A percentile compares a stretch with the other conserved stretches of the same genome.
Conservation (phyloP, 2,113 vertebrate species). For the Psephotus haematonotus region DNA sequence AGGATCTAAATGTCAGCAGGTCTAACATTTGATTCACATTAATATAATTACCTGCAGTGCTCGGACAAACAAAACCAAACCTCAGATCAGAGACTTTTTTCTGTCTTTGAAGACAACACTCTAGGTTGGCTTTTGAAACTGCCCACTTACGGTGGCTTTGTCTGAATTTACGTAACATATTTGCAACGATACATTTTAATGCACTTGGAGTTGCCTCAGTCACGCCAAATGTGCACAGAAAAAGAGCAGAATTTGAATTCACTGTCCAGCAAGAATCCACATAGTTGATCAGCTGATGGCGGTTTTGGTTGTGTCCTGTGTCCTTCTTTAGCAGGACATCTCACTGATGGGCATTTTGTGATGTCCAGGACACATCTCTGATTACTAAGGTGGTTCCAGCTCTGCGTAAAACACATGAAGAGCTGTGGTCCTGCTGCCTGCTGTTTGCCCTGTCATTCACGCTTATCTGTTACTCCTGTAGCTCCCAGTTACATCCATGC, state of each 20-base stretch:
- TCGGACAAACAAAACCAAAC: constrained; percentile 30
- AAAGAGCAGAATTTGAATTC: background rate
- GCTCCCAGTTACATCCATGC: background rate
- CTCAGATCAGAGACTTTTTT: constrained; percentile 27
- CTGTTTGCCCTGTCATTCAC: background rate
- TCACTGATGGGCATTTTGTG: background rate
- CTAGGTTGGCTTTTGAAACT: background rate
- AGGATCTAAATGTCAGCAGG: background rate
- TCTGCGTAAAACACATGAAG: background rate
- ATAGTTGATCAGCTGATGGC: background rate
- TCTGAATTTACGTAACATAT: background rate
- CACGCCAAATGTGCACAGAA: background rate
- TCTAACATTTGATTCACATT: background rate
- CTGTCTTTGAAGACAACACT: constrained; percentile 24
- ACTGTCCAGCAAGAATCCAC: accelerated
- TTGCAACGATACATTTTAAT: background rate
- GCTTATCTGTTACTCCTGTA: background rate
- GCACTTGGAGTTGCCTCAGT: background rate
- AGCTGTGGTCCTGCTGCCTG: background rate
- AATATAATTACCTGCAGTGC: constrained; percentile 21
- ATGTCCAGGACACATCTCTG: background rate
- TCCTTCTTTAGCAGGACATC: background rate
- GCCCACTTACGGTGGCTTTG: background rate
- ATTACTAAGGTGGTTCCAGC: background rate
- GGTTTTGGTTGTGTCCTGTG: background rate